phyloP scores from a whole-genome alignment of 2,113 vertebrate genomes.

The Nothoprocta pentlandii region DNA sequence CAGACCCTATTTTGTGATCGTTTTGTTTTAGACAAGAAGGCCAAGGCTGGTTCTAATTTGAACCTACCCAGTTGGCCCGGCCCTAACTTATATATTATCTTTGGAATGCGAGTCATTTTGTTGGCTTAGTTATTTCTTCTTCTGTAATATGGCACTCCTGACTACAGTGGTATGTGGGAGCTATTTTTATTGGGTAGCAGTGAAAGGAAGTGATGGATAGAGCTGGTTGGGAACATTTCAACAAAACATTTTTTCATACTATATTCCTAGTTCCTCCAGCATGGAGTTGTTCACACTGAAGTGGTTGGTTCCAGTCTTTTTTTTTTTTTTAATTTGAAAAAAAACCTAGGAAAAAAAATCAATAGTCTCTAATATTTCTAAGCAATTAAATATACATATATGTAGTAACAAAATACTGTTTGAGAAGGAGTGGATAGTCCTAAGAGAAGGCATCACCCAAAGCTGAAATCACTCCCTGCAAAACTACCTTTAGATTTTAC shows the following conservation, averaged over 20 bases:
- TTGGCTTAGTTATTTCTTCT: conserved; percentile 68
- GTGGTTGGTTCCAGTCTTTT: neutral
- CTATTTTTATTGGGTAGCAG: conserved; percentile 73
- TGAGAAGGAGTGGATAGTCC: neutral
- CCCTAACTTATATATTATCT: conserved; percentile 73
- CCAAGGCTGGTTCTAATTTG: conserved; percentile 69
- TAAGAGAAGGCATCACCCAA: neutral
- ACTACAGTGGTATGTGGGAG: conserved; percentile 62
- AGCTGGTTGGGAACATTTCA: conserved; percentile 53
- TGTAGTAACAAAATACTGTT: neutral
- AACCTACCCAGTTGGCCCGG: conserved; percentile 56
- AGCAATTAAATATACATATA: neutral
- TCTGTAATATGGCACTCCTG: conserved; percentile 71
- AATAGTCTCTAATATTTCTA: neutral
- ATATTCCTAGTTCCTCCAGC: conserved; percentile 16
- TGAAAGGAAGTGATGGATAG: conserved; percentile 71
- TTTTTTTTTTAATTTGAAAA: neutral
- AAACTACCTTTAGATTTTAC: neutral
- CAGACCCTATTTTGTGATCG: conserved; percentile 64
- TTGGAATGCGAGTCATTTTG: conserved; percentile 73
- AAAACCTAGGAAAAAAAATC: neutral
- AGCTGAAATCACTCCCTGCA: neutral
- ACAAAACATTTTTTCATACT: conserved; percentile 42
- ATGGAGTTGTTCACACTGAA: conserved; percentile 12
- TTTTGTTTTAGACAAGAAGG: conserved; percentile 41